Conservation (phyloP, 2,797 vertebrate genomes). For the Coreius guichenoti region DNA sequence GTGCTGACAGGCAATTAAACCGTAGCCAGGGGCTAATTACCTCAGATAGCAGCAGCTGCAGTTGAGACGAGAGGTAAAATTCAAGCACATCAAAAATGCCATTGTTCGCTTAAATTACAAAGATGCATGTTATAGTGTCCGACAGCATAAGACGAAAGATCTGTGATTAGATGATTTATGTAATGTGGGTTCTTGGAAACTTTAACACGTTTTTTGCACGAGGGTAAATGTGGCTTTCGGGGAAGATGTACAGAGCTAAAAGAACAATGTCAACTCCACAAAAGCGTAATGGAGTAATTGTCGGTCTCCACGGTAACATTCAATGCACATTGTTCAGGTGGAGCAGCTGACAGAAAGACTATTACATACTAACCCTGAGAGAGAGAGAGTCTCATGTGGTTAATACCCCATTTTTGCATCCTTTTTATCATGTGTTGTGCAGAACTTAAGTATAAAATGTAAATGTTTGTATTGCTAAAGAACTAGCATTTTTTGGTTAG, state of each 20-base stretch:
- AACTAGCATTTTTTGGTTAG: neutral
- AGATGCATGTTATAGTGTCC: neutral
- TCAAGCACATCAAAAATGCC: constrained; percentile 1
- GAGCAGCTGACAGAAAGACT: constrained; percentile 83
- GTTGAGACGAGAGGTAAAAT: constrained; percentile 27
- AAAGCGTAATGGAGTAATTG: constrained; percentile 64
- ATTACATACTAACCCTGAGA: constrained; percentile 77
- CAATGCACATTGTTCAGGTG: constrained; percentile 89
- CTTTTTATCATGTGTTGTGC: neutral
- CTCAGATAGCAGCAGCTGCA: constrained; percentile 60
- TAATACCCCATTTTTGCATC: neutral
- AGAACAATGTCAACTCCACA: constrained; percentile 42
- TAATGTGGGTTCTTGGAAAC: constrained; percentile 9
- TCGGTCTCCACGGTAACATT: constrained; percentile 89
- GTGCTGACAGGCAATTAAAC: constrained; percentile 72
- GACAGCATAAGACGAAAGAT: neutral
- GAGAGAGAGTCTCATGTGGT: constrained; percentile 46
- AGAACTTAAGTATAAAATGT: neutral
- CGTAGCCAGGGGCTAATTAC: constrained; percentile 78
- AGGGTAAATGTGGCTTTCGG: constrained; percentile 33
- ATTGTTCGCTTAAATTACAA: constrained; percentile 21
- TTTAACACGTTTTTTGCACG: neutral
- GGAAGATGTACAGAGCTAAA: constrained; percentile 52
- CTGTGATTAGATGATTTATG: constrained; percentile 8
- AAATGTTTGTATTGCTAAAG: neutral